A percentile compares a stretch with the other conserved stretches of the same genome.
phyloP scores from a whole-genome alignment of 2,113 vertebrate species.

The Martes martes region DNA sequence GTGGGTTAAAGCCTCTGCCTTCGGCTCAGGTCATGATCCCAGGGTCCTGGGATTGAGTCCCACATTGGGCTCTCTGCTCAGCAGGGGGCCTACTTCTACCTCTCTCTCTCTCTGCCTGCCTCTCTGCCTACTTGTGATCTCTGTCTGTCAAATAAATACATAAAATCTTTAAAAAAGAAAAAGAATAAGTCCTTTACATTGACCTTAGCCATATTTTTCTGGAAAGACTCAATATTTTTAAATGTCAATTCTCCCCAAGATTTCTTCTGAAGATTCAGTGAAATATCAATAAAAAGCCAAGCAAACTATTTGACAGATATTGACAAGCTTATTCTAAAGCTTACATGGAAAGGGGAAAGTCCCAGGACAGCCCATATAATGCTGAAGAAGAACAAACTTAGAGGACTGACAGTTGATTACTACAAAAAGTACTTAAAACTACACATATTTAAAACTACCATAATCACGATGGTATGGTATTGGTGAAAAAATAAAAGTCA shows the following conservation, averaged over 20 bases:
- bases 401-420: background rate
- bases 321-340: background rate
- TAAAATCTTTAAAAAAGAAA: no score
- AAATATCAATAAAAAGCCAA: background rate
- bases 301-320: background rate
- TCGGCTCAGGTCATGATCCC: no score
- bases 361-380: background rate
- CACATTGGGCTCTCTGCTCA: no score
- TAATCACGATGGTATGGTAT: background rate
- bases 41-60: no score
- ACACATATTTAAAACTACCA: background rate
- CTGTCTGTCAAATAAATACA: no score
- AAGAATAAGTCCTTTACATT: background rate
- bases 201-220: background rate
- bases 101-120: no score
- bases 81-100: no score
- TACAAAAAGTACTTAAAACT: background rate
- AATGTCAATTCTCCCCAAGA: background rate
- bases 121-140: no score
- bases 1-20: no score
- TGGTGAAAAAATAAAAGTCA: background rate
- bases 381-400: background rate
- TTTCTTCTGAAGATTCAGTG: background rate
- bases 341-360: background rate
- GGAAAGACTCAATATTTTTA: background rate